These are phyloP conservation scores for Nemapogon koenigi DNA, from an alignment of 2,888 invertebrate species.

Conservation along the genomic window DNA sequence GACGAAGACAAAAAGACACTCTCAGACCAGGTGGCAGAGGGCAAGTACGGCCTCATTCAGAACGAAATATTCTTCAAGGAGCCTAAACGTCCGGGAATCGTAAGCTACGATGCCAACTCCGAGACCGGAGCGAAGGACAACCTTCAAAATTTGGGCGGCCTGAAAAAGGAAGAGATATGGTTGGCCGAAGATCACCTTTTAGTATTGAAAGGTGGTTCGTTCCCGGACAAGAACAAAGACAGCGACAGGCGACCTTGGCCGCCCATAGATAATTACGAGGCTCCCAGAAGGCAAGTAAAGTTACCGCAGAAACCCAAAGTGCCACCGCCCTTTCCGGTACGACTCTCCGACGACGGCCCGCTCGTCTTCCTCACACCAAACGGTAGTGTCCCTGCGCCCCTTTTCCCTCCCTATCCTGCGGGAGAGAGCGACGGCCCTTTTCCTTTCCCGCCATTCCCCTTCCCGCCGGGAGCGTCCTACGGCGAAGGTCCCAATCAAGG, in stretches of 20 bases:
- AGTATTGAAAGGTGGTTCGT: conserved; percentile 80
- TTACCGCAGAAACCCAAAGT: conserved; percentile 82
- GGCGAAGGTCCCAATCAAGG: conserved; percentile 66
- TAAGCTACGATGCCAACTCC: conserved; percentile 81
- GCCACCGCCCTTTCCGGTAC: conserved; percentile 93
- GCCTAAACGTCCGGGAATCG: conserved; percentile 78
- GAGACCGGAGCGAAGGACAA: conserved; percentile 82
- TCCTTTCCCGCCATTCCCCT: conserved; percentile 64
- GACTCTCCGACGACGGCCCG: conserved; percentile 84
- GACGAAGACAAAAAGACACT: conserved; percentile 85
- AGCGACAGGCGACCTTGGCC: conserved; percentile 69
- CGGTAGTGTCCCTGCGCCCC: conserved; percentile 74
- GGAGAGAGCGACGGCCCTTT: conserved; percentile 65
- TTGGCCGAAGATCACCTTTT: conserved; percentile 87
- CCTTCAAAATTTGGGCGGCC: conserved; percentile 78
- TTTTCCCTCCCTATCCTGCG: conserved; percentile 71
- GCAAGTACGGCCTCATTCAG: conserved; percentile 88
- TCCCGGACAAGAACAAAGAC: conserved; percentile 63
- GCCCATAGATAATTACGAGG: conserved; percentile 84
- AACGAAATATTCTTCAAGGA: conserved; percentile 78
- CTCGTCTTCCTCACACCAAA: conserved; percentile 86
- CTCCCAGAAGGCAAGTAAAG: conserved; percentile 84
- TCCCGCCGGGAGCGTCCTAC: conserved; percentile 63
- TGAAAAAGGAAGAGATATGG: conserved; percentile 88
- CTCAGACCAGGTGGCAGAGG: conserved; percentile 89